Conservation (phyloP, 2,888 invertebrate species). For the Augiades crinisus region DNA sequence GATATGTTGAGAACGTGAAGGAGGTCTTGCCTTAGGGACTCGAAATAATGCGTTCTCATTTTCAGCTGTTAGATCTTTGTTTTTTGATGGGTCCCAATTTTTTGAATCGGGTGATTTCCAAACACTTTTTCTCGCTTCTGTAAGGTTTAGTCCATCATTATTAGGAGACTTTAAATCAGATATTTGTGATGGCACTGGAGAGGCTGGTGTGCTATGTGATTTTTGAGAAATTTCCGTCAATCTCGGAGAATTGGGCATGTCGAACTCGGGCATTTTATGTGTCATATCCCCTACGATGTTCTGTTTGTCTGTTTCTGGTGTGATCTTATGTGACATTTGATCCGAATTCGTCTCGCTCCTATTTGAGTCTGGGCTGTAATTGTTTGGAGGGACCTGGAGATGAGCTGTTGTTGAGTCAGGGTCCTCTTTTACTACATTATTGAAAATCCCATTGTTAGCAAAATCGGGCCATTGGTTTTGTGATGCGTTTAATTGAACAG, state of each 20-base stretch:
- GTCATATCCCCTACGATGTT: conserved; percentile 51
- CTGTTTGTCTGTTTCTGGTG: conserved; percentile 55
- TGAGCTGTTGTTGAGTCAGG: conserved; percentile 88
- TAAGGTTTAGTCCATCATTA: conserved; percentile 48
- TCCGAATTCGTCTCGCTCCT: conserved; percentile 74
- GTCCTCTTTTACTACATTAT: conserved; percentile 85
- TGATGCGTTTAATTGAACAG: conserved; percentile 43
- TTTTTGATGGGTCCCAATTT: conserved; percentile 66
- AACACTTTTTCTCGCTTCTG: conserved; percentile 61
- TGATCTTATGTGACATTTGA: conserved; percentile 50
- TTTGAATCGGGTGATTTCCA: conserved; percentile 76
- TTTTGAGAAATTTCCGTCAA: conserved; percentile 71
- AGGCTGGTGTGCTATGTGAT: conserved; percentile 62
- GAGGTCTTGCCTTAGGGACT: conserved; percentile 84
- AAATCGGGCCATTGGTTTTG: conserved; percentile 75
- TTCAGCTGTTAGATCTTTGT: conserved; percentile 61
- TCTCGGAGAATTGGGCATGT: conserved; percentile 70
- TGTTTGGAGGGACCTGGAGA: conserved; percentile 68
- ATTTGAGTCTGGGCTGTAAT: conserved; percentile 76
- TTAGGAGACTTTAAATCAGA: conserved; percentile 67
- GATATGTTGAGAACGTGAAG: conserved; percentile 79
- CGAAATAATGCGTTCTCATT: conserved; percentile 82
- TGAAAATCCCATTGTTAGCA: conserved; percentile 65
- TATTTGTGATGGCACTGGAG: conserved; percentile 62
- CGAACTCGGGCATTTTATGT: conserved; percentile 68